Conservation (phyloP, 2,113 vertebrate species). For the Forbesichthys agassizii region DNA sequence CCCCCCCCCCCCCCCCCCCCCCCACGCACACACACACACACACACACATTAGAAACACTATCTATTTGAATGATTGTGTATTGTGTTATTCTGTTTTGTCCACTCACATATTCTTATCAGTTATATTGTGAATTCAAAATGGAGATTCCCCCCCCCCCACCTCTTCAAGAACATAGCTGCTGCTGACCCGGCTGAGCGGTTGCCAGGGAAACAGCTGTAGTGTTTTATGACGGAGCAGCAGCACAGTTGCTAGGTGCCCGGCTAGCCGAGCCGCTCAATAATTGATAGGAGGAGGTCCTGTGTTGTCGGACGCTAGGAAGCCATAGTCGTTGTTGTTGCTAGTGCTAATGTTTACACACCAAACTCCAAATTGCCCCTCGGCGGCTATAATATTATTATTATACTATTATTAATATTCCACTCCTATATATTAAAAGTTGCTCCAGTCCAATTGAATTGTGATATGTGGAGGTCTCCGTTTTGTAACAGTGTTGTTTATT, state of each 20-base stretch:
- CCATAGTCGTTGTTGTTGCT: no score
- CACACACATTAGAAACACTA: neutral
- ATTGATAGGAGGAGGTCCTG: conserved; percentile 57
- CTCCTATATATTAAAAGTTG: conserved; percentile 26
- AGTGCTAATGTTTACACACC: neutral
- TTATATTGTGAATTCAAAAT: conserved; percentile 12
- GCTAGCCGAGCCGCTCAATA: conserved; percentile 53
- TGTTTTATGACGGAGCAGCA: conserved; percentile 55
- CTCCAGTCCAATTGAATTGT: conserved; percentile 15
- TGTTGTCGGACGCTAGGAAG: conserved; percentile 4
- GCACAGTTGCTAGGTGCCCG: conserved; percentile 59
- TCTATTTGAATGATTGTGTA: neutral
- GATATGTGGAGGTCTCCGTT: neutral
- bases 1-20: conserved; percentile 12
- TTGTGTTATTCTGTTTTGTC: no score
- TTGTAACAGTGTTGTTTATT: no score
- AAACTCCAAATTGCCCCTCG: neutral
- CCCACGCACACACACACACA: conserved; percentile 8
- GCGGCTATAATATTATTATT: no score
- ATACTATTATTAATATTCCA: neutral
- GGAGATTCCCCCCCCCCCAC: neutral
- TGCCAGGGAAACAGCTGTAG: conserved; percentile 58
- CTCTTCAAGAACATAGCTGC: conserved; percentile 17
- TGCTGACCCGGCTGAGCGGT: conserved; percentile 52
- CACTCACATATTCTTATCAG: no score